phyloP scores from a whole-genome alignment of 2,113 vertebrate genomes.

The Reinhardtius hippoglossoides region DNA sequence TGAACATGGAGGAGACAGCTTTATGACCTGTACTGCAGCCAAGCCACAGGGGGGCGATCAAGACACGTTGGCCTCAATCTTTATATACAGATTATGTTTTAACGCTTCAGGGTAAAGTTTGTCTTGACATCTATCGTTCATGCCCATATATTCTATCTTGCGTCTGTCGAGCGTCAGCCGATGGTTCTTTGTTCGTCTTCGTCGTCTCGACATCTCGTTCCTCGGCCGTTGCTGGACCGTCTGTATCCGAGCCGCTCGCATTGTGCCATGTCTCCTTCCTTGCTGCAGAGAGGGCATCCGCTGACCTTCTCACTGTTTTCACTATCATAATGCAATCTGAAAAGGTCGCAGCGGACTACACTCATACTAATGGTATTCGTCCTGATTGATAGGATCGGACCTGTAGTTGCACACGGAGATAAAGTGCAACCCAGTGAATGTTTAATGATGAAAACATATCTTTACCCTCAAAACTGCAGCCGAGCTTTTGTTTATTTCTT shows the following conservation, averaged over 20 bases:
- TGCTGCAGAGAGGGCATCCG: slow-evolving; percentile 39
- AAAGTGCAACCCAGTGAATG: slow-evolving; percentile 29
- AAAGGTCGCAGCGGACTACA: slow-evolving; percentile 71
- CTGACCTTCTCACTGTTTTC: slow-evolving; percentile 74
- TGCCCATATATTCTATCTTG: neutral
- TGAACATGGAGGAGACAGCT: too few species aligned
- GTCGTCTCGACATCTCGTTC: slow-evolving; percentile 21
- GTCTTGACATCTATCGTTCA: slow-evolving; percentile 15
- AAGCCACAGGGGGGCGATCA: too few species aligned
- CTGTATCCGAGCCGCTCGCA: slow-evolving; percentile 43
- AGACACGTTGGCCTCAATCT: too few species aligned
- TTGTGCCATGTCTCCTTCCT: slow-evolving; percentile 19
- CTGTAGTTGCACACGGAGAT: slow-evolving; percentile 33
- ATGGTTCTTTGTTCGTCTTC: slow-evolving; percentile 1
- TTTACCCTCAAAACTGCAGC: neutral
- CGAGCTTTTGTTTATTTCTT: neutral
- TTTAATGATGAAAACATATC: slow-evolving; percentile 40
- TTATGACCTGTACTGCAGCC: too few species aligned
- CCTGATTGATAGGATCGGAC: slow-evolving; percentile 54
- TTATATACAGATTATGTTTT: neutral
- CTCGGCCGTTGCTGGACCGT: slow-evolving; percentile 23
- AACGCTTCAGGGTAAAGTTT: neutral
- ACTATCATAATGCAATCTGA: slow-evolving; percentile 72
- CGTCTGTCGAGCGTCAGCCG: too few species aligned
- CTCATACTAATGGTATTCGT: slow-evolving; percentile 69